Base-by-base conservation (phyloP, 2,113 vertebrate genomes). In the Cnemophilus loriae region DNA sequence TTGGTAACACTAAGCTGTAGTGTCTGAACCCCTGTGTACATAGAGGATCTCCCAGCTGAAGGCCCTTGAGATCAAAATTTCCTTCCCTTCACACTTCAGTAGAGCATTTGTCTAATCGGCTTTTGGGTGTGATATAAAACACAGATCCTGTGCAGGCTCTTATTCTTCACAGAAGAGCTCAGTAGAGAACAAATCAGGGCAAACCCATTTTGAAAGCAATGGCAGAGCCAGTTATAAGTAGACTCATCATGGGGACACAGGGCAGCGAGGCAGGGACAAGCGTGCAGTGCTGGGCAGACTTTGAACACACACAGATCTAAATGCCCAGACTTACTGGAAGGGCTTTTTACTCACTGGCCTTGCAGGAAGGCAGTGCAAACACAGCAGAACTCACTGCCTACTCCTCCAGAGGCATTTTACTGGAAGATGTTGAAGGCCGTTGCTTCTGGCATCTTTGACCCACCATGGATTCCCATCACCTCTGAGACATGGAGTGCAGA, bases 191-290 rank as follows among this genome's bases (percentile, higher is more conserved):
- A 64, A 84, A 81, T 49, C 1, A 56, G 7, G 23, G 14, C 13
- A 81, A 85, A 78, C 0, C 5, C 21, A 8, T 68, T 82, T 39
- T 70, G 39, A 85, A 32, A 71, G 14, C 20, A 41, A 11, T 10
- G 13, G 9, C 22, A 91, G 11, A 74, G 7, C 6, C 39, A n/a
- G 6, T 69, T 24, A 13, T 11, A n/a, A 39, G 14, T 3, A 16
- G 23, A 19, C 12, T 57, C 1, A 1, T 44, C 2, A 1, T 0
- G 5, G 16, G 32, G 17, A 50, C 47, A 56, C 6, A 23, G 10
- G 17, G 5, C 27, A 86, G 21, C 0, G 2, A 47, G 42, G 50
- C 26, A 77, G 12, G 7, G 28, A 32, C 7, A 44, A 35, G 23
- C 0, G 0, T 24, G 12, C 26, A 32, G 23, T 14, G 21, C 20